phyloP scores from a whole-genome alignment of 2,113 vertebrate genomes.

The Dipodomys merriami region DNA sequence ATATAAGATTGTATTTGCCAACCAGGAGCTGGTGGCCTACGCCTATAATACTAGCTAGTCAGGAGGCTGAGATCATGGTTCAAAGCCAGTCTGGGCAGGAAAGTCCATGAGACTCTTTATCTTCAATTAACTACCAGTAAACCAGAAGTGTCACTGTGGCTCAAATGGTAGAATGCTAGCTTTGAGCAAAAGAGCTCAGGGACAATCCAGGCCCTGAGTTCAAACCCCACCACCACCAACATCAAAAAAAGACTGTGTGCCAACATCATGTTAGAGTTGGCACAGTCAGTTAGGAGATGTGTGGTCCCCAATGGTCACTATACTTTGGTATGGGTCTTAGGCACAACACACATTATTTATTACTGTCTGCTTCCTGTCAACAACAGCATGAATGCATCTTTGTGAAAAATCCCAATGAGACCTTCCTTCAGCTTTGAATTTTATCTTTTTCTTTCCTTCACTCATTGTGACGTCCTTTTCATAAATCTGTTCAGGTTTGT shows the following conservation, averaged over 20 bases:
- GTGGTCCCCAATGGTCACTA: slow-evolving; percentile 18
- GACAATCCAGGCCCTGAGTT: too few relatives aligned
- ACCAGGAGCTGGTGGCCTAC: too few relatives aligned
- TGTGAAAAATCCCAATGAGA: slow-evolving; percentile 2
- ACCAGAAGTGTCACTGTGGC: too few relatives aligned
- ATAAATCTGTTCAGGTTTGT: slow-evolving; percentile 44
- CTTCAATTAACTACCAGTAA: too few relatives aligned
- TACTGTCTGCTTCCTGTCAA: slow-evolving; percentile 33
- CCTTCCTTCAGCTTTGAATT: slow-evolving; percentile 33
- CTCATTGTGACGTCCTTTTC: slow-evolving; percentile 56
- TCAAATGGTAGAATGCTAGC: too few relatives aligned
- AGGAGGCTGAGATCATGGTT: too few relatives aligned
- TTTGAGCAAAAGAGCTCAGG: too few relatives aligned
- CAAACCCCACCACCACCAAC: too few relatives aligned
- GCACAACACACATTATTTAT: neutral
- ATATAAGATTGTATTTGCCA: too few relatives aligned
- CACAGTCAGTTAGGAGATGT: neutral
- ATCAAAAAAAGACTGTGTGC: neutral
- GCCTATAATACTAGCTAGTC: too few relatives aligned
- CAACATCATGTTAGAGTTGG: neutral
- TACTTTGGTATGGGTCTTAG: slow-evolving; percentile 22
- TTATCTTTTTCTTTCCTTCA: slow-evolving; percentile 36
- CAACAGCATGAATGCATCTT: neutral
- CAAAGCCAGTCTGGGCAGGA: too few relatives aligned
- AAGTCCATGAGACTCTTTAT: too few relatives aligned